Conservation (phyloP, 1,140 invertebrate genomes). For the Papilio dardanus region DNA sequence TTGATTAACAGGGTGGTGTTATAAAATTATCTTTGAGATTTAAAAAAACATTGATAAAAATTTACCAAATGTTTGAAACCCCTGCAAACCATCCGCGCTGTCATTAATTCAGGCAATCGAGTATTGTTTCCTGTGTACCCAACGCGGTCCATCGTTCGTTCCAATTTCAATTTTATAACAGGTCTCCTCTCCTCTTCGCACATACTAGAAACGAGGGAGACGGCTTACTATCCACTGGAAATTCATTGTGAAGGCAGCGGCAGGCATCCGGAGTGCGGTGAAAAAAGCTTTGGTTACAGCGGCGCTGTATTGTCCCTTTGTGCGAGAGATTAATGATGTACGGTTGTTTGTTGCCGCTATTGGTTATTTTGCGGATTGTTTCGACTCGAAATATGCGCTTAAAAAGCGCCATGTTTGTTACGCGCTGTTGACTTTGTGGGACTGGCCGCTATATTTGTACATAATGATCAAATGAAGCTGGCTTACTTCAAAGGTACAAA, state of each 20-base stretch:
- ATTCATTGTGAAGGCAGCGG: slow-evolving; percentile 48
- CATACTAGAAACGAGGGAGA: slow-evolving; percentile 43
- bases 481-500: neutral
- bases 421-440: neutral
- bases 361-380: slow-evolving; percentile 46
- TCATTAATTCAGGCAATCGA: slow-evolving; percentile 77
- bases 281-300: slow-evolving; percentile 74
- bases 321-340: slow-evolving; percentile 54
- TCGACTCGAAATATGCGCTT: slow-evolving; percentile 34
- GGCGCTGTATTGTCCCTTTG: slow-evolving; percentile 54
- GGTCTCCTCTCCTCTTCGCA: slow-evolving; percentile 42
- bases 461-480: neutral
- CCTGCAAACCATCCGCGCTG: slow-evolving; percentile 57
- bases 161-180: slow-evolving; percentile 71
- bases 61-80: slow-evolving; percentile 44
- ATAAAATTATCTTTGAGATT: neutral
- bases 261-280: slow-evolving; percentile 62
- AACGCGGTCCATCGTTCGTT: slow-evolving; percentile 61
- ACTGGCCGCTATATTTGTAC: neutral
- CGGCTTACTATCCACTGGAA: slow-evolving; percentile 28
- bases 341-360: slow-evolving; percentile 47
- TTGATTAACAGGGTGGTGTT: neutral
- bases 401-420: slow-evolving; percentile 34
- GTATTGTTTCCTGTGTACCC: slow-evolving; percentile 75
- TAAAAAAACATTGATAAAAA: neutral